Percentiles rank a stretch among this genome's conserved stretches.
These are phyloP conservation scores for Phanerotoma sp. DNA, from an alignment of 2,888 invertebrate genomes.

Conservation along the genomic window DNA sequence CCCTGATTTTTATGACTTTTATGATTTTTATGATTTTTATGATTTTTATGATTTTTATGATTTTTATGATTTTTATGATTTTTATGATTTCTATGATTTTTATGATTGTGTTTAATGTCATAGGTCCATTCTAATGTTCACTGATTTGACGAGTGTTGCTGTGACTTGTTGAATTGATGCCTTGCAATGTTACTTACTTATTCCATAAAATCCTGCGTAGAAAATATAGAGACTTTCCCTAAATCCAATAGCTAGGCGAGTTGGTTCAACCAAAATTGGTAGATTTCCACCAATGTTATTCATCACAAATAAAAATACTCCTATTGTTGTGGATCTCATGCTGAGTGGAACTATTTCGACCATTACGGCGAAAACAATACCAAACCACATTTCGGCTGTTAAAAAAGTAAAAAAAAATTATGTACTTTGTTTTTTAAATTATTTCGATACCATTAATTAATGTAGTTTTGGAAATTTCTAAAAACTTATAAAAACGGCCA, in stretches of 20 bases:
- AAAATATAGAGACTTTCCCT: slow-evolving; percentile 83
- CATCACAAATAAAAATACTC: slow-evolving; percentile 88
- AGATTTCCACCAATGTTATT: slow-evolving; percentile 90
- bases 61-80: too few relatives aligned
- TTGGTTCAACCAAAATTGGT: slow-evolving; percentile 84
- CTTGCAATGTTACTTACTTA: slow-evolving; percentile 71
- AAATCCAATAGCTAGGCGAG: slow-evolving; percentile 79
- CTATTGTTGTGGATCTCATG: slow-evolving; percentile 81
- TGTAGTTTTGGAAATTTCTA: too few relatives aligned
- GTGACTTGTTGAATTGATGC: too few relatives aligned
- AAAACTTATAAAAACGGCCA: not conserved
- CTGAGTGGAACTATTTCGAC: slow-evolving; percentile 85
- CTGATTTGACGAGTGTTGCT: too few relatives aligned
- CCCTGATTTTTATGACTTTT: too few relatives aligned
- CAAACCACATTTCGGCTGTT: slow-evolving; percentile 93
- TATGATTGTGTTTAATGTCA: too few relatives aligned
- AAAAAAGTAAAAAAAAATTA: slow-evolving; percentile 31
- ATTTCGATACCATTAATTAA: too few relatives aligned
- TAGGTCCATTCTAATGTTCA: not conserved
- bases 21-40: too few relatives aligned
- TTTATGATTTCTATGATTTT: too few relatives aligned
- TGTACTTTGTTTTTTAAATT: too few relatives aligned
- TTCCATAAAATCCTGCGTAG: slow-evolving; percentile 83
- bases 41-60: too few relatives aligned
- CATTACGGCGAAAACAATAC: slow-evolving; percentile 85